A percentile compares a stretch with the other conserved stretches of the same genome.
Conservation (phyloP, 2,888 invertebrate species). For the Patella depressa region DNA sequence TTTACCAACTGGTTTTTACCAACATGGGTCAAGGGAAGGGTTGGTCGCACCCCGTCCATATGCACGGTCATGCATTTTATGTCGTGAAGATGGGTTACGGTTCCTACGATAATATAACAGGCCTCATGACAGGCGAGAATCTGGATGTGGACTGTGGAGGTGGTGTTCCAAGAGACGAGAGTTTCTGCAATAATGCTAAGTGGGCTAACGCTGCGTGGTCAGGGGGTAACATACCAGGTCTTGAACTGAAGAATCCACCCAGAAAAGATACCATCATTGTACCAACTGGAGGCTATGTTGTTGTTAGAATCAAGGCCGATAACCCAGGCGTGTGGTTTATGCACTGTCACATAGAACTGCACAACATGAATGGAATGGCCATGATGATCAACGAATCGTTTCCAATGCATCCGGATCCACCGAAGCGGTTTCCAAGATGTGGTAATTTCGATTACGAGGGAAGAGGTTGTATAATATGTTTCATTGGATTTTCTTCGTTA, state of each 20-base stretch:
- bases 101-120: slow-evolving; percentile 31
- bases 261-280: slow-evolving; percentile 65
- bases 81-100: slow-evolving; percentile 56
- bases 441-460: slow-evolving; percentile 36
- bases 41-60: slow-evolving; percentile 58
- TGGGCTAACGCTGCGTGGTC: slow-evolving; percentile 56
- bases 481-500: too few species aligned
- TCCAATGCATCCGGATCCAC: slow-evolving; percentile 41
- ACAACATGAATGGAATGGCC: slow-evolving; percentile 62
- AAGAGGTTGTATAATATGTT: too few species aligned
- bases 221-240: slow-evolving; percentile 49
- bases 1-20: slow-evolving; percentile 53
- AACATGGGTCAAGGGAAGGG: slow-evolving; percentile 54
- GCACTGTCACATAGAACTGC: slow-evolving; percentile 65
- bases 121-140: slow-evolving; percentile 3
- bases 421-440: slow-evolving; percentile 54
- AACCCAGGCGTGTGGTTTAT: slow-evolving; percentile 67
- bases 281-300: slow-evolving; percentile 65
- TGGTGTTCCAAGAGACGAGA: slow-evolving; percentile 15
- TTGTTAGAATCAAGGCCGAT: slow-evolving; percentile 59
- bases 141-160: slow-evolving; percentile 23
- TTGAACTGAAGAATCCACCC: slow-evolving; percentile 53
- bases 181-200: slow-evolving; percentile 56
- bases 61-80: slow-evolving; percentile 63
- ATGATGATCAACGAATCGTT: slow-evolving; percentile 60